Conservation (phyloP, 2,113 vertebrate genomes). For the Craseonycteris thonglongyai region DNA sequence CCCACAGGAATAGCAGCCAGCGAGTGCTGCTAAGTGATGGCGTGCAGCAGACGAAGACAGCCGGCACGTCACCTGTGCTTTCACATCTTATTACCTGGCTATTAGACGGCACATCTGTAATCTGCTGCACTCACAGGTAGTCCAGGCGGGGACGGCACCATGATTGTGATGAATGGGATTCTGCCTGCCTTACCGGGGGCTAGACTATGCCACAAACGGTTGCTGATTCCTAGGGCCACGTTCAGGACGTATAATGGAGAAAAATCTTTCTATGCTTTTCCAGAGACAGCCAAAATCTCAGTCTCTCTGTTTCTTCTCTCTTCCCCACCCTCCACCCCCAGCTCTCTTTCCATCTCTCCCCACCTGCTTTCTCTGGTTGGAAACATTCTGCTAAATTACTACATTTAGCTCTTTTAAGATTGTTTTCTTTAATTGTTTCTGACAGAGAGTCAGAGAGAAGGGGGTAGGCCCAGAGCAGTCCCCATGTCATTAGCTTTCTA, state of each 20-base stretch:
- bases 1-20: not conserved
- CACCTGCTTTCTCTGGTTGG: not conserved
- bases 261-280: slow-evolving; percentile 64
- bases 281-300: slow-evolving; percentile 42
- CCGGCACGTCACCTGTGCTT: not conserved
- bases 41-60: not conserved
- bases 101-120: slow-evolving; percentile 40
- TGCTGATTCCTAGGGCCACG: slow-evolving; percentile 56
- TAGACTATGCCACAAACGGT: slow-evolving; percentile 57
- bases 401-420: slow-evolving; percentile 71
- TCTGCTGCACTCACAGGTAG: slow-evolving; percentile 25
- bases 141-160: not conserved
- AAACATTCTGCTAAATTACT: slow-evolving; percentile 59
- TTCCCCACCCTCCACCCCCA: too few species aligned
- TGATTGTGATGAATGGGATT: slow-evolving; percentile 64
- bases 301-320: too few species aligned
- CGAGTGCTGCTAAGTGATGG: not conserved
- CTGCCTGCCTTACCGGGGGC: slow-evolving; percentile 54
- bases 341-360: too few species aligned
- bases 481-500: too few species aligned
- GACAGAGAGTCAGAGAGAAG: too few species aligned
- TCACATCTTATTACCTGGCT: slow-evolving; percentile 23
- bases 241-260: slow-evolving; percentile 61
- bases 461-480: too few species aligned
- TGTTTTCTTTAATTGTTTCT: too few species aligned